phyloP scores from a whole-genome alignment of 2,888 invertebrate species.

The Esperia sulphurella region DNA sequence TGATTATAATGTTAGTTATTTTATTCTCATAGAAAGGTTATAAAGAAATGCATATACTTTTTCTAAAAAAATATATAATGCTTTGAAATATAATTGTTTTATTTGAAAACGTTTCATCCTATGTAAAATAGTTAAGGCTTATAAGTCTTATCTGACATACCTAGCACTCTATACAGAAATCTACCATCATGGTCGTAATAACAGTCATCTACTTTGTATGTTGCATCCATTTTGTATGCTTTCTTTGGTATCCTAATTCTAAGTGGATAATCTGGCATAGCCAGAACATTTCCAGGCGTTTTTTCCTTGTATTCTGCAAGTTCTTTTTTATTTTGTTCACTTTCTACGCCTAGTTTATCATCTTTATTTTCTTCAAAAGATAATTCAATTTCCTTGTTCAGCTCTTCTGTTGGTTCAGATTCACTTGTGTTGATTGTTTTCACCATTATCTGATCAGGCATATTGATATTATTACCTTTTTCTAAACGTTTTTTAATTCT shows the following conservation, averaged over 20 bases:
- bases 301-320: constrained; percentile 36
- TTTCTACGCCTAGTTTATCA: constrained; percentile 7
- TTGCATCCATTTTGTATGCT: constrained; percentile 80
- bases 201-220: constrained; percentile 87
- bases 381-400: constrained; percentile 39
- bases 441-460: constrained; percentile 55
- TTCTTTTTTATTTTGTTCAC: constrained; percentile 11
- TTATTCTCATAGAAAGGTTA: constrained; percentile 59
- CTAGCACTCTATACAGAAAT: constrained; percentile 89
- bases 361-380: constrained; percentile 20
- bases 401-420: constrained; percentile 22
- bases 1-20: constrained; percentile 32
- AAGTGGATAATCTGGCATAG: constrained; percentile 70
- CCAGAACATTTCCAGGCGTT: constrained; percentile 24
- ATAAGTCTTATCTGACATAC: constrained; percentile 62
- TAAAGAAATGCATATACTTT: constrained; percentile 71
- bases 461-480: constrained; percentile 42
- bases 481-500: constrained; percentile 54
- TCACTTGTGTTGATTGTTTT: constrained; percentile 29
- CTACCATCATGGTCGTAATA: constrained; percentile 90
- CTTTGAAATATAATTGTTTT: constrained; percentile 52
- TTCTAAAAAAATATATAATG: constrained; percentile 67
- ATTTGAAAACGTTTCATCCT: constrained; percentile 27
- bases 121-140: neutral
- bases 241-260: constrained; percentile 85